Evolutionary conservation across 1,140 invertebrate genomes (phyloP).

Genomic region (Hyposmocoma kahamanoa): DNA sequence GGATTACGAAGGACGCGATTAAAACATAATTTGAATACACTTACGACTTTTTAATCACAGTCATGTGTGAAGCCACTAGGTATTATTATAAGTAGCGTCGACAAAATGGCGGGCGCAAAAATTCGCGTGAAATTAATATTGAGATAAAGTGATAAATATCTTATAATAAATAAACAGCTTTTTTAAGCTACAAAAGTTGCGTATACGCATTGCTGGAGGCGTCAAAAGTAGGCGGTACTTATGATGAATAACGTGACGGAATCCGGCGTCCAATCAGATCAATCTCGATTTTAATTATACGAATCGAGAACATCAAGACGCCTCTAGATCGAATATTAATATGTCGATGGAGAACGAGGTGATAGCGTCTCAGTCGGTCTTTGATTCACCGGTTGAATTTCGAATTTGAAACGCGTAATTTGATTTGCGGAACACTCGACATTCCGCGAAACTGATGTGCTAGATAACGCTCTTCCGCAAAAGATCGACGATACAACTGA

Average conservation of each 20-base stretch:
- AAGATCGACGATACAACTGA: slow-evolving; percentile 45
- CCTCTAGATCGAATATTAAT: slow-evolving; percentile 62
- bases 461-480: slow-evolving; percentile 46
- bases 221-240: slow-evolving; percentile 61
- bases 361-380: slow-evolving; percentile 43
- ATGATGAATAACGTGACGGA: slow-evolving; percentile 61
- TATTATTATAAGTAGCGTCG: too few relatives aligned
- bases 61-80: too few relatives aligned
- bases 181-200: too few relatives aligned
- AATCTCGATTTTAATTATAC: slow-evolving; percentile 69
- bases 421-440: slow-evolving; percentile 41
- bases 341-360: slow-evolving; percentile 50
- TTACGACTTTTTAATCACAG: slow-evolving; percentile 23
- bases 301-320: slow-evolving; percentile 57
- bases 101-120: slow-evolving; percentile 20
- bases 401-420: slow-evolving; percentile 50
- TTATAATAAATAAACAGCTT: slow-evolving; percentile 42
- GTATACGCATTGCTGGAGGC: slow-evolving; percentile 59
- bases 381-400: slow-evolving; percentile 39
- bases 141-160: slow-evolving; percentile 30
- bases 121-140: slow-evolving; percentile 15
- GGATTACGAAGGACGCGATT: slow-evolving; percentile 21
- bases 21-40: slow-evolving; percentile 29
- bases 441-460: slow-evolving; percentile 48
- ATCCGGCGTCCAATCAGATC: slow-evolving; percentile 57